phyloP scores from a whole-genome alignment of 2,888 invertebrate species.

The Erebia palarica region DNA sequence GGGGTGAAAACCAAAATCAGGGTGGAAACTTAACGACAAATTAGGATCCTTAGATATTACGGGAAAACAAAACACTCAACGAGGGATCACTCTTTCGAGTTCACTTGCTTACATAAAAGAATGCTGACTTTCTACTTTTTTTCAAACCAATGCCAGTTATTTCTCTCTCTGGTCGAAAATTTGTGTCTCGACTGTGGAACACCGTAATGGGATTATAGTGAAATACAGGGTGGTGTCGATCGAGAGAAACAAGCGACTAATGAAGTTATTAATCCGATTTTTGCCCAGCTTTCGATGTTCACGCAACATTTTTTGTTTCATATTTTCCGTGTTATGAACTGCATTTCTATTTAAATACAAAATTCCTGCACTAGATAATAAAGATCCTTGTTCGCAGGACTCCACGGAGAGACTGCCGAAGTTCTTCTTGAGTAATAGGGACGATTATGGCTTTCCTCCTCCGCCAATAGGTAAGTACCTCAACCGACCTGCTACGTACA shows the following conservation, averaged over 20 bases:
- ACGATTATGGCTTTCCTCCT: constrained; percentile 58
- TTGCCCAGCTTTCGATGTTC: constrained; percentile 71
- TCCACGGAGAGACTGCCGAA: constrained; percentile 52
- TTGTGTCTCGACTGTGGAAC: constrained; percentile 60
- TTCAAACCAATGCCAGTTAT: constrained; percentile 3
- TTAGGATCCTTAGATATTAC: neutral
- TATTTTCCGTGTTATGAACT: constrained; percentile 49
- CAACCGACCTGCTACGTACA: neutral
- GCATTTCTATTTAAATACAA: constrained; percentile 36
- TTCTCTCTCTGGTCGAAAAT: constrained; percentile 48
- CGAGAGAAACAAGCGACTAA: constrained; percentile 80
- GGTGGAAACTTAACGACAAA: neutral
- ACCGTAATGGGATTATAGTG: constrained; percentile 78
- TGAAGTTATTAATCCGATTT: constrained; percentile 83
- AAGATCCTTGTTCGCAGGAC: constrained; percentile 54
- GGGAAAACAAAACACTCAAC: neutral
- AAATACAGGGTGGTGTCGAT: constrained; percentile 77
- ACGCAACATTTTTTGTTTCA: constrained; percentile 58
- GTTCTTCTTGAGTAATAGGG: constrained; percentile 45
- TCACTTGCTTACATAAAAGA: neutral
- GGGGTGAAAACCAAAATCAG: neutral
- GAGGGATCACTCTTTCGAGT: neutral
- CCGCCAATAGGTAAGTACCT: constrained; percentile 58
- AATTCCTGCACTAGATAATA: neutral
- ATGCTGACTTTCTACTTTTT: neutral